Conservation (phyloP, 2,113 vertebrate genomes). For the Panurus biarmicus region DNA sequence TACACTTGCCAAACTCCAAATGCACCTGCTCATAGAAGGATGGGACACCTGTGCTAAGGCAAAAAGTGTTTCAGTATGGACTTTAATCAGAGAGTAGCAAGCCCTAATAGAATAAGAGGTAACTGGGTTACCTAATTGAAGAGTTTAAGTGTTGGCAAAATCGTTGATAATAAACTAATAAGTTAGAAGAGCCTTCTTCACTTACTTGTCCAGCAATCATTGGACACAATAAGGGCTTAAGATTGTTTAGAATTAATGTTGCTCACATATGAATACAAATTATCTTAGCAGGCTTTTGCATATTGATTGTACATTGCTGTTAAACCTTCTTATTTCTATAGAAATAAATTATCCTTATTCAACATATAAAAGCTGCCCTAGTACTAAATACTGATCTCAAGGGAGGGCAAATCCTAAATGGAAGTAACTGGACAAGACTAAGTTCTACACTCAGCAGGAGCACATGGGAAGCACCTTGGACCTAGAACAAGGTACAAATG, state of each 20-base stretch:
- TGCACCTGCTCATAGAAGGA: background rate
- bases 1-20: background rate
- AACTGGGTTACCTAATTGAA: background rate
- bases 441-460: background rate
- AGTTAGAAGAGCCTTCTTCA: background rate
- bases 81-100: background rate
- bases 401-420: constrained; percentile 27
- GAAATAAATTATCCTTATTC: constrained; percentile 66
- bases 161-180: background rate
- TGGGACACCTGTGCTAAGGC: background rate
- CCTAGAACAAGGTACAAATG: background rate
- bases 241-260: constrained; percentile 22
- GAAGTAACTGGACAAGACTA: constrained; percentile 1
- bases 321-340: constrained; percentile 45
- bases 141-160: constrained; percentile 15
- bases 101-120: background rate
- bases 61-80: background rate
- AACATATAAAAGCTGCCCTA: constrained; percentile 51
- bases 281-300: constrained; percentile 34
- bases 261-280: constrained; percentile 48
- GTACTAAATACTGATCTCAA: constrained; percentile 61
- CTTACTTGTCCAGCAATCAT: background rate
- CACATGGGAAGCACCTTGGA: background rate
- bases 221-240: constrained; percentile 27
- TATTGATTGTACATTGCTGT: constrained; percentile 36